A percentile compares a stretch with the other conserved stretches of the same genome.
phyloP scores from a whole-genome alignment of 2,797 vertebrate genomes.

The Vipera ursinii region DNA sequence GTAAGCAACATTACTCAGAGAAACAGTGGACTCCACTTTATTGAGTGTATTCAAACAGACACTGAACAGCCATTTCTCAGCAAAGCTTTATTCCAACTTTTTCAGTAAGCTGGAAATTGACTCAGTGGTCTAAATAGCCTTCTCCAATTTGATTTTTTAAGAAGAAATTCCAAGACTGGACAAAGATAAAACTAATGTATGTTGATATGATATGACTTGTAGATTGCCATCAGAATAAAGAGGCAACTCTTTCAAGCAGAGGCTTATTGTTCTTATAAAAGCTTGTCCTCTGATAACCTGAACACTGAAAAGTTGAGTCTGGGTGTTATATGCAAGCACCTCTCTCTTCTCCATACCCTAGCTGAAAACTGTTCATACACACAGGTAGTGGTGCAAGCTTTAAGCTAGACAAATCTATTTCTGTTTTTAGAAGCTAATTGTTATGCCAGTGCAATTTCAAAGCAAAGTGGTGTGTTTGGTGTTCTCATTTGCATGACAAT shows the following conservation, averaged over 20 bases:
- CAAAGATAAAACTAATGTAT: not conserved
- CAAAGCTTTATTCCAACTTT: not conserved
- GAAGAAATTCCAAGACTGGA: not conserved
- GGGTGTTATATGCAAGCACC: not conserved
- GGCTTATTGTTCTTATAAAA: constrained; percentile 24
- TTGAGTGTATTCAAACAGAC: not conserved
- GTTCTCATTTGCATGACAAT: constrained; percentile 68
- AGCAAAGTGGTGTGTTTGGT: constrained; percentile 60
- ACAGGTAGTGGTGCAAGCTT: constrained; percentile 38
- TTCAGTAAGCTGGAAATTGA: not conserved
- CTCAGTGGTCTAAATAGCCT: not conserved
- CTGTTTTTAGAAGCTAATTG: constrained; percentile 64
- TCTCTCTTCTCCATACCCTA: constrained; percentile 33
- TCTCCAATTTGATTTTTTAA: not conserved
- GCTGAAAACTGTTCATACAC: constrained; percentile 48
- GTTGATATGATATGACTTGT: not conserved
- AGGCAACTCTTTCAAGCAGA: constrained; percentile 44
- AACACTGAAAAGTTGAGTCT: constrained; percentile 47
- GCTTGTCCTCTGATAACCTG: constrained; percentile 21
- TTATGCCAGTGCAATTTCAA: constrained; percentile 60
- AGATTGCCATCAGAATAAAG: constrained; percentile 19
- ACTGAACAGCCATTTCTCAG: not conserved
- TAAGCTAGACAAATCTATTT: constrained; percentile 50
- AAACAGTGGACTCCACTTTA: not conserved
- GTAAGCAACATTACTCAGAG: not conserved